A percentile compares a stretch with the other conserved stretches of the same genome.
Evolutionary conservation across 2,797 vertebrate species (phyloP).

Genomic region (Podargus strigoides): DNA sequence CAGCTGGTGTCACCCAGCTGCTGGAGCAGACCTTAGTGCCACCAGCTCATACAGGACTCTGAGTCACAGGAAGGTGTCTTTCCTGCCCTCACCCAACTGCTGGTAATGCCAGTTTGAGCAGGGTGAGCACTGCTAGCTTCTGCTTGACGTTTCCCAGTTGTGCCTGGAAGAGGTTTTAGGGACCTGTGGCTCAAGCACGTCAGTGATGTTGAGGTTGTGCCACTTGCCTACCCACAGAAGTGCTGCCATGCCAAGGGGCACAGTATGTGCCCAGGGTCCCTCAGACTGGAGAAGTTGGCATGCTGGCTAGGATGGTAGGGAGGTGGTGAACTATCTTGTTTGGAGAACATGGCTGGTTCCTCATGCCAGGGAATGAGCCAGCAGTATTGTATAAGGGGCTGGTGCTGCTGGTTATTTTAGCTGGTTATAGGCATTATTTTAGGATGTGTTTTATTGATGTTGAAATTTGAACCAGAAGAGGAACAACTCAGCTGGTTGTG

Average conservation of each 20-base stretch:
- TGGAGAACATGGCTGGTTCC: not conserved
- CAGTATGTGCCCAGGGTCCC: rapidly evolving
- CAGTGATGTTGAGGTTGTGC: not conserved
- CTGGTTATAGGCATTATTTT: not conserved
- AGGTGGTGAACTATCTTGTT: rapidly evolving
- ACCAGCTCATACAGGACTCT: not conserved
- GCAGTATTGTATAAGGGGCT: not conserved
- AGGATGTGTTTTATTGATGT: not conserved
- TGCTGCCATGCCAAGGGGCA: rapidly evolving
- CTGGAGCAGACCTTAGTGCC: not conserved
- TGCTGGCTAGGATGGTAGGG: not conserved
- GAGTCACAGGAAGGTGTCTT: not conserved
- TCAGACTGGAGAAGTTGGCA: not conserved
- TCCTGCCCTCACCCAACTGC: not conserved
- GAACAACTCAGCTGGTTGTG: not conserved
- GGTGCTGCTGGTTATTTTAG: not conserved
- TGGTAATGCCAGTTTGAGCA: not conserved
- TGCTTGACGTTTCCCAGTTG: not conserved
- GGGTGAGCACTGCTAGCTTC: not conserved
- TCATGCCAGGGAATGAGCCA: not conserved
- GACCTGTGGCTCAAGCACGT: not conserved
- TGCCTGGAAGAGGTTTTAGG: not conserved
- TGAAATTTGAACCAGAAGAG: not conserved
- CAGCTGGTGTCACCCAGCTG: rapidly evolving
- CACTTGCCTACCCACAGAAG: not conserved